Evolutionary conservation across 2,797 vertebrate species (phyloP).

Genomic region (Parauchenoglanis ngamensis): DNA sequence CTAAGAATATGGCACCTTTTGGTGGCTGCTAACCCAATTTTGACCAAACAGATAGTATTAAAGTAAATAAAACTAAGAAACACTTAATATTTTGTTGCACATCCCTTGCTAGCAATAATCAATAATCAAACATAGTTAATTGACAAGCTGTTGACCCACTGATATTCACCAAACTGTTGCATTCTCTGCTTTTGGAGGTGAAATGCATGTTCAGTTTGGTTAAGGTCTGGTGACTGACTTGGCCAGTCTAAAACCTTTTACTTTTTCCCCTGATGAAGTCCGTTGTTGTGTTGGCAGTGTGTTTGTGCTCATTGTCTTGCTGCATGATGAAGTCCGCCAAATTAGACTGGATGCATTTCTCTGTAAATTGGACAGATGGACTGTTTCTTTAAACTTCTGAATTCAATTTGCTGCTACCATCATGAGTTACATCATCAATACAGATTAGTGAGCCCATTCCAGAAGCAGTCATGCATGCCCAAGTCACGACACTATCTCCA

Average conservation of each 20-base stretch:
- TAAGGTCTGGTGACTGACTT: no score
- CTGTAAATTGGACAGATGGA: background rate
- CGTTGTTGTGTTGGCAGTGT: no score
- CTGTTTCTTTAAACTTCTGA: background rate
- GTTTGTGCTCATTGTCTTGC: no score
- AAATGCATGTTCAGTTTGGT: no score
- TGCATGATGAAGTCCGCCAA: no score
- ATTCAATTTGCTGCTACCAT: background rate
- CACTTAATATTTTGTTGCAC: no score
- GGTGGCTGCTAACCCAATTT: background rate
- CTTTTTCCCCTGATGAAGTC: no score
- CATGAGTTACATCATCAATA: background rate
- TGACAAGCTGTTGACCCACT: background rate
- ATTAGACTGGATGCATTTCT: background rate
- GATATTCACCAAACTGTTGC: background rate
- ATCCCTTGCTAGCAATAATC: background rate
- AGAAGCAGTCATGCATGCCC: background rate
- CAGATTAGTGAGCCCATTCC: background rate
- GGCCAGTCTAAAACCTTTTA: no score
- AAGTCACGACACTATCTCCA: background rate
- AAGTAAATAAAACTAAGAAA: no score
- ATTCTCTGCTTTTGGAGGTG: background rate
- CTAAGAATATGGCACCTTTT: no score
- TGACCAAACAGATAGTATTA: background rate
- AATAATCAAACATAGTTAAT: no score